Evolutionary conservation across 2,797 vertebrate genomes (phyloP).

Genomic region (Tokudaia muenninki): DNA sequence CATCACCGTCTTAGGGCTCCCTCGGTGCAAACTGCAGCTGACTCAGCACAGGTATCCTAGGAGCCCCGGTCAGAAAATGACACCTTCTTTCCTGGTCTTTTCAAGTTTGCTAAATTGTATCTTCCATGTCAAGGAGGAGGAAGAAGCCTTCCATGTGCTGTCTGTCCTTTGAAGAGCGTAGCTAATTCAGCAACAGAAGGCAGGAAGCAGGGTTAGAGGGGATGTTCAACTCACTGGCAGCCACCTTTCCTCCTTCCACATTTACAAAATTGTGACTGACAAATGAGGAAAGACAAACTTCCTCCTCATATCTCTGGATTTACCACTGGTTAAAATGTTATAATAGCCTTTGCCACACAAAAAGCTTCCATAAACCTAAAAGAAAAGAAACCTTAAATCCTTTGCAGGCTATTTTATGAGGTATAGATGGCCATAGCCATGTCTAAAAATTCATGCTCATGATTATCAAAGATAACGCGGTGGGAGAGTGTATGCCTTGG

Average conservation of each 20-base stretch:
- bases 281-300: background rate
- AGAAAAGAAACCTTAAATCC: background rate
- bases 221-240: background rate
- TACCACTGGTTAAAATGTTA: slow-evolving; percentile 17
- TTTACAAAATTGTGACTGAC: background rate
- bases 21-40: slow-evolving; percentile 18
- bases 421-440: background rate
- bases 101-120: slow-evolving; percentile 56
- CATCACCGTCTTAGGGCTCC: slow-evolving; percentile 15
- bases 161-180: background rate
- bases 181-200: background rate
- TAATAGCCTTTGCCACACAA: background rate
- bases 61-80: slow-evolving; percentile 20
- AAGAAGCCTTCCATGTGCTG: background rate
- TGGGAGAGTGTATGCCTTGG: background rate
- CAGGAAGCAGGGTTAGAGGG: background rate
- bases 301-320: background rate
- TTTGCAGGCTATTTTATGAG: background rate
- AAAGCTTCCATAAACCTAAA: background rate
- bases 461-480: background rate
- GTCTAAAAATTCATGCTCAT: background rate
- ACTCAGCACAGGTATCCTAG: slow-evolving; percentile 28
- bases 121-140: slow-evolving; percentile 65
- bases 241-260: background rate
- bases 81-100: slow-evolving; percentile 59